Conservation (phyloP, 2,888 invertebrate species). For the Cremastinae sp. region DNA sequence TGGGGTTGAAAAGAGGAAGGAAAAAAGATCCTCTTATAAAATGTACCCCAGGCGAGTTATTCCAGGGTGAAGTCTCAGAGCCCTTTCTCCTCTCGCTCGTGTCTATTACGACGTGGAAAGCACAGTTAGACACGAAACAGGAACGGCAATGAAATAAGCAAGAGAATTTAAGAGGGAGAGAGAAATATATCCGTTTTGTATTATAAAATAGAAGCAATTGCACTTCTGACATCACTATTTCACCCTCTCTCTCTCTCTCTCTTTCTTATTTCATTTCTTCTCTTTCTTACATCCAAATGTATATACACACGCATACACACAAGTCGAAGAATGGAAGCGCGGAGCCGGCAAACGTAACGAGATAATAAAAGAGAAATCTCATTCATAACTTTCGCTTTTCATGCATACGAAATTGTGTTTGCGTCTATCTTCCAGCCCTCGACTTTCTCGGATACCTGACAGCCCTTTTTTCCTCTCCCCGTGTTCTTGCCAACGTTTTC, state of each 20-base stretch:
- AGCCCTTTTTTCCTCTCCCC: conserved; percentile 18
- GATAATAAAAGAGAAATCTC: conserved; percentile 67
- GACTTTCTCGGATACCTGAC: too few species aligned
- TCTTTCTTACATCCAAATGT: not conserved
- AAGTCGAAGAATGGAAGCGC: conserved; percentile 24
- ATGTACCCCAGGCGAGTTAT: conserved; percentile 20
- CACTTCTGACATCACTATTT: conserved; percentile 43
- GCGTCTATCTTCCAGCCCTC: conserved; percentile 48
- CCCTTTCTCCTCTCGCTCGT: not conserved
- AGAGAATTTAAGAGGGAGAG: conserved; percentile 20
- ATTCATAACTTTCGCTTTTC: conserved; percentile 69
- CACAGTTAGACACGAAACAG: conserved; percentile 43
- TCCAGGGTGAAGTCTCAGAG: conserved; percentile 4
- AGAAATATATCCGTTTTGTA: conserved; percentile 49
- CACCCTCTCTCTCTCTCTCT: not conserved
- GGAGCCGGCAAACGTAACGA: conserved; percentile 63
- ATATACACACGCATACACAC: conserved; percentile 1
- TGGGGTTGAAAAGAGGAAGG: conserved; percentile 11
- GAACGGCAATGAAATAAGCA: conserved; percentile 35
- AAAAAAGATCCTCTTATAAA: conserved; percentile 23
- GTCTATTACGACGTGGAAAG: conserved; percentile 34
- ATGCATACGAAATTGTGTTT: conserved; percentile 68
- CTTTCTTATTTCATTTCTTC: not conserved
- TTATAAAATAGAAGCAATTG: conserved; percentile 57
- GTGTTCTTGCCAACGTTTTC: conserved; percentile 56